Base-by-base conservation (phyloP, 2,113 vertebrate species). In the Nycticorax nycticorax region DNA sequence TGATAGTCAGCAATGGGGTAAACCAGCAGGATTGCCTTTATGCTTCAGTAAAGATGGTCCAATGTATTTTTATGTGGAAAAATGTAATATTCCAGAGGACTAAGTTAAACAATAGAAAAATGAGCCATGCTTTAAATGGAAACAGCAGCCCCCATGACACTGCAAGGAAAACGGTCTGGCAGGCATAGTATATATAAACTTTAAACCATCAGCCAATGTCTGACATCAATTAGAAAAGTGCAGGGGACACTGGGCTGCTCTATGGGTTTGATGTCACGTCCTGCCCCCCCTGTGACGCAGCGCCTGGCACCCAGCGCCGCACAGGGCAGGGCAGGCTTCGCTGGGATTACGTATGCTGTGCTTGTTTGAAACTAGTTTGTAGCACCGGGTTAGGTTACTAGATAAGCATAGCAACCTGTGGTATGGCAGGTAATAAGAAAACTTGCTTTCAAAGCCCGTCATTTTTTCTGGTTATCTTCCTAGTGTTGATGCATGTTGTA, bases 31-130 rank as follows among this genome's bases (percentile, higher is more conserved):
- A 88, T 63, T 80, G 53, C 8, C 47, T 94, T 41, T 83, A 56
- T 74, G 69, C 56, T 85, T 89, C 53, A 89, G 81, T 86, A 67
- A 83, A 94, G 77, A 84, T 77, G 37, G 52, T 81, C 75, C 92
- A 82, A 80, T 95, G 89, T 88, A 89, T 90, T 72, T 97, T 95
- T 93, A 92, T 35, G 22, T 93, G 84, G 95, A 96, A 98, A 97
- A 97, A 96, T 93, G 59, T 57, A 94, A 80, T 22, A 94, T 79
- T 85, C 93, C 90, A 97, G 88, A 92, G 78, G 91, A 92, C 72
- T 92, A 64, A 63, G 69, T 96, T 92, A 96, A 97, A 97, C 57
- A 96, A 96, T 74, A 96, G 95, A 92, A 91, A 85, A 96, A 91
- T 7, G 23, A 94, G 69, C 56, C 83, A 72, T 43, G 37, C 27